Percentiles rank a stretch among this genome's conserved stretches.
Conservation (phyloP, 2,888 invertebrate species). For the Gibbula magus region DNA sequence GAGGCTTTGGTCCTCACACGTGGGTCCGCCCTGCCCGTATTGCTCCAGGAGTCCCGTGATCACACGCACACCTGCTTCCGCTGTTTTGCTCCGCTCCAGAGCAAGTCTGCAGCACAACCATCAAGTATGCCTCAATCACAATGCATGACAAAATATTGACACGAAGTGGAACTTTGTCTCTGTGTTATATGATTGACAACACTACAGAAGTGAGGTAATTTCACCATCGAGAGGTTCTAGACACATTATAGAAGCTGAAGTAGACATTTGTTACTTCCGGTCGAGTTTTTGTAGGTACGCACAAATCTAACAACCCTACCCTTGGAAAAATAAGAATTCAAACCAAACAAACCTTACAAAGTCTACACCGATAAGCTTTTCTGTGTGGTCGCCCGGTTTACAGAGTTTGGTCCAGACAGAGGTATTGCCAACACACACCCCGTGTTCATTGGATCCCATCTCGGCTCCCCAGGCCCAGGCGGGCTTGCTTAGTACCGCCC, state of each 20-base stretch:
- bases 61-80: conserved; percentile 81
- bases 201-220: too few relatives aligned
- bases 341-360: conserved; percentile 81
- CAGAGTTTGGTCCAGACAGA: conserved; percentile 82
- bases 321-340: neutral
- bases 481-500: conserved; percentile 86
- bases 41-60: conserved; percentile 82
- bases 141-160: too few relatives aligned
- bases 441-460: conserved; percentile 88
- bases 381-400: conserved; percentile 78
- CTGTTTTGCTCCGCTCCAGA: conserved; percentile 82
- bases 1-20: conserved; percentile 78
- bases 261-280: too few relatives aligned
- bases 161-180: too few relatives aligned
- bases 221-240: too few relatives aligned
- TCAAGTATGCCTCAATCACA: too few relatives aligned
- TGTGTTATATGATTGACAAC: too few relatives aligned
- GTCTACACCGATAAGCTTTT: conserved; percentile 84
- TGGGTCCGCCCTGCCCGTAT: conserved; percentile 85
- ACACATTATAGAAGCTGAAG: too few relatives aligned
- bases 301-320: neutral
- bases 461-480: conserved; percentile 90
- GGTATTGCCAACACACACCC: conserved; percentile 86
- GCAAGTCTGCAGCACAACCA: conserved; percentile 79
- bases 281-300: too few relatives aligned